A percentile compares a stretch with the other conserved stretches of the same genome.
Conservation (phyloP, 1,140 invertebrate genomes). For the Drosophila watanabei region DNA sequence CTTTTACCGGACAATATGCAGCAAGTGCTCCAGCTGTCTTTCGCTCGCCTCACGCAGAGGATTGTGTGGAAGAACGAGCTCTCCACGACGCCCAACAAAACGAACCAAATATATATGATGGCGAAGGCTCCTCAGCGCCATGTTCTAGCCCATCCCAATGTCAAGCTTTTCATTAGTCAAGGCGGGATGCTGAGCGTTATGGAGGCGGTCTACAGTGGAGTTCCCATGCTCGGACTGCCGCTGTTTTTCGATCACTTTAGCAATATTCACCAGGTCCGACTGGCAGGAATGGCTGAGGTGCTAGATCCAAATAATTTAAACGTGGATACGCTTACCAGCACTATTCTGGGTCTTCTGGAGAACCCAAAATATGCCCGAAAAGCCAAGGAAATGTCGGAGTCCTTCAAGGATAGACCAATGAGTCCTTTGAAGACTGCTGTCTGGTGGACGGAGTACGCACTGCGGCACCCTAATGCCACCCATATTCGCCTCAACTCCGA, state of each 20-base stretch:
- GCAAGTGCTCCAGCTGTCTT: constrained; percentile 40
- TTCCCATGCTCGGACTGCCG: constrained; percentile 57
- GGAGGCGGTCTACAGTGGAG: constrained; percentile 26
- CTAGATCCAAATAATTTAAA: constrained; percentile 26
- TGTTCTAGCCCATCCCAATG: constrained; percentile 79
- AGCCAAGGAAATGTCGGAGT: constrained; percentile 81
- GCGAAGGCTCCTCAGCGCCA: constrained; percentile 86
- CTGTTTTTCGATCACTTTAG: constrained; percentile 56
- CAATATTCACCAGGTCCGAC: constrained; percentile 40
- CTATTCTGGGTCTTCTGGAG: constrained; percentile 26
- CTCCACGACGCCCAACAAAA: constrained; percentile 53
- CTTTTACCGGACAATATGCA: constrained; percentile 86
- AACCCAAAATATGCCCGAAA: constrained; percentile 13
- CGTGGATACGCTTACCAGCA: constrained; percentile 11
- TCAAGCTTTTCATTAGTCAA: constrained; percentile 50
- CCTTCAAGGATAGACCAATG: constrained; percentile 87
- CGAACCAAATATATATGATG: constrained; percentile 88
- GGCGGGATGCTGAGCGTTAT: constrained; percentile 52
- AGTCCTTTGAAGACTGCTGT: constrained; percentile 87
- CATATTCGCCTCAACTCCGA: constrained; percentile 82
- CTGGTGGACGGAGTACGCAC: constrained; percentile 88
- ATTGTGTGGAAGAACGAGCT: constrained; percentile 70
- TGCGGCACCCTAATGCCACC: constrained; percentile 57
- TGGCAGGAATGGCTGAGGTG: constrained; percentile 87
- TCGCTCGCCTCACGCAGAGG: constrained; percentile 65